Base-by-base conservation (phyloP, 2,888 invertebrate species). In the Nomada hirtipes region DNA sequence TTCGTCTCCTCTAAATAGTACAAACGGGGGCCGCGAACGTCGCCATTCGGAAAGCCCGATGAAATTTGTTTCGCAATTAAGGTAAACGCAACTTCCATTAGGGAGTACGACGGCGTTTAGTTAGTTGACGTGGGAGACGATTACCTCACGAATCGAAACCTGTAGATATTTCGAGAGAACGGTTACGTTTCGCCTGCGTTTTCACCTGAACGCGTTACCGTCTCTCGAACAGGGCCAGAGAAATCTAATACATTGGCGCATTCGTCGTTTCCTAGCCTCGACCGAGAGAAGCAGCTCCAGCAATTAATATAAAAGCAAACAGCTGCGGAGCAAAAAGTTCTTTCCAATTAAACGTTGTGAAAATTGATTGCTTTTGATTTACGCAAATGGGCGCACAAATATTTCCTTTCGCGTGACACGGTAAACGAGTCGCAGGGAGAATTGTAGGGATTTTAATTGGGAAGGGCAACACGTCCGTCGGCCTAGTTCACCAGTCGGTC, bases 401-500 rank as follows among this genome's bases (percentile, higher is more conserved):
- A 29, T 3, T 55, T 42, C 42, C n/a, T 3, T 4, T n/a, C n/a
- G 18, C 53, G 10, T 0, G n/a, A 15, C n/a, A 42, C 11, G 42
- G n/a, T 9, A 23, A 20, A 55, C 11, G 4, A 9, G 20, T 18
- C 4, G 20, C 4, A 23, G 13, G 4, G 15, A 4, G 55, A n/a
- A 26, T 4, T 1, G 42, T 29, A 29, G 13, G 18, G 67, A 52
- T 61, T 79, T 71, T 72, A 80, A 80, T 80, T 79, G 79, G 61
- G 7, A 57, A 72, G 72, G 80, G 79, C 72, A 79, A 79, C 36
- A 7, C 63, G 80, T n/a, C 52, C 72, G 63, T 2, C 80, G 80
- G 50, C 80, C 80, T 80, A 72, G 79, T 80, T 80, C 79, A 20
- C 72, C 57, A 7, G 79, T 72, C 68, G 67, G 71, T 79, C 80